Evolutionary conservation across 1,140 invertebrate species (phyloP).

Genomic region (Apis cerana): DNA sequence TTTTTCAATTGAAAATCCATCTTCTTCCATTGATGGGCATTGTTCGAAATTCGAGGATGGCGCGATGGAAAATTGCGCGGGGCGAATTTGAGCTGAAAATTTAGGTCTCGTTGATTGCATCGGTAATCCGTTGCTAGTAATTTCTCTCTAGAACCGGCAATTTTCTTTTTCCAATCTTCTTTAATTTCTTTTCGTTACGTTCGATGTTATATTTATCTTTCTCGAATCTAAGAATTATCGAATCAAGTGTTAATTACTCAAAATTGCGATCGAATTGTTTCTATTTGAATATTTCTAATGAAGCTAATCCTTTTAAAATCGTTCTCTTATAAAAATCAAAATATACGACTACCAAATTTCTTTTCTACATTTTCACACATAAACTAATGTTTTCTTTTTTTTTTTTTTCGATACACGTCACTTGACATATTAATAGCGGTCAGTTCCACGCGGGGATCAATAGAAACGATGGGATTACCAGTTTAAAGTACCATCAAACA

Average conservation of each 20-base stretch:
- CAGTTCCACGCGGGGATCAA: neutral
- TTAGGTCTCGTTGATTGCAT: slow-evolving; percentile 8
- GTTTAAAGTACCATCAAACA: slow-evolving; percentile 18
- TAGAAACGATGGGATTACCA: slow-evolving; percentile 16
- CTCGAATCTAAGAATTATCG: too few species aligned
- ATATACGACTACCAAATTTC: neutral
- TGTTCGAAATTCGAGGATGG: neutral
- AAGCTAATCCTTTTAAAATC: too few species aligned
- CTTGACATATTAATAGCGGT: slow-evolving; percentile 34
- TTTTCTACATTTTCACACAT: neutral
- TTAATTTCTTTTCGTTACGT: too few species aligned
- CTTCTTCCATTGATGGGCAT: neutral
- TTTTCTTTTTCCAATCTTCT: neutral
- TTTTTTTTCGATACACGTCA: neutral
- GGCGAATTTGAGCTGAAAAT: neutral
- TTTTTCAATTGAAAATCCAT: slow-evolving; percentile 8
- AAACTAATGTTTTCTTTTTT: neutral
- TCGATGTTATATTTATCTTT: too few species aligned
- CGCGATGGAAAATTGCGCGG: neutral
- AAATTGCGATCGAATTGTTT: too few species aligned
- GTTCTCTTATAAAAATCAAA: neutral
- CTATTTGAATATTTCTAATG: too few species aligned
- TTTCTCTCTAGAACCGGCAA: neutral
- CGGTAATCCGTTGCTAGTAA: neutral
- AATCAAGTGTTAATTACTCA: too few species aligned